Base-by-base conservation (phyloP, 2,113 vertebrate species). In the Antigone vipio region DNA sequence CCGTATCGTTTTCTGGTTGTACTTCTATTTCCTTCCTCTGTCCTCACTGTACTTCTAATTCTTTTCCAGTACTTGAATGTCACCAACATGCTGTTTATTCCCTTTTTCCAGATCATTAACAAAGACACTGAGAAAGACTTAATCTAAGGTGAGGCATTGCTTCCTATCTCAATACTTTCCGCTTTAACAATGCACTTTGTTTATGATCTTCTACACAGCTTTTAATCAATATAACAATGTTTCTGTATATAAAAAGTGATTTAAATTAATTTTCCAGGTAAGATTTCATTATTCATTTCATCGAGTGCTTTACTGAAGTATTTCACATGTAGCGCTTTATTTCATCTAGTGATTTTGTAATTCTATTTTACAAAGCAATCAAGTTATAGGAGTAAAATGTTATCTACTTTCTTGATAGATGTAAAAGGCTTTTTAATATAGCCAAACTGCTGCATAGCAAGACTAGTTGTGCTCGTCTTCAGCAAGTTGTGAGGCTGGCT, bases 181-280 rank as follows among this genome's bases (percentile, higher is more conserved):
- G 59, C 29, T 60, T 83, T 69, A 85, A 67, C 20, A n/a, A 9
- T 79, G 11, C 6, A 71, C 27, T 86, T 93, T 9, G 2, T 93
- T 97, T 88, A 90, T 81, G 26, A 85, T 35, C 14, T 90, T 81
- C 62, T 67, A 45, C 35, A 38, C 14, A 81, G 49, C 15, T 95
- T 97, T 92, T 84, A 93, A 88, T 93, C 42, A 88, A 81, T 63
- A 71, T 42, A 91, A 50, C 13, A 84, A 32, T 75, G 21, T 68
- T 92, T 69, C 50, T 68, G 7, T 45, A 21, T 55, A 74, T 86
- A 11, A 68, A 82, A 71, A 90, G 47, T 68, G 5, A 87, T 95
- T 89, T 84, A 15, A 91, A 86, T 69, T 94, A 47, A 56, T 89
- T 93, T 96, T 88, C 23, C 44, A 77, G 71, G n/a, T 67, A 64